Evolutionary conservation across 2,888 invertebrate genomes (phyloP).

Genomic region (Nymphalis polychloros): DNA sequence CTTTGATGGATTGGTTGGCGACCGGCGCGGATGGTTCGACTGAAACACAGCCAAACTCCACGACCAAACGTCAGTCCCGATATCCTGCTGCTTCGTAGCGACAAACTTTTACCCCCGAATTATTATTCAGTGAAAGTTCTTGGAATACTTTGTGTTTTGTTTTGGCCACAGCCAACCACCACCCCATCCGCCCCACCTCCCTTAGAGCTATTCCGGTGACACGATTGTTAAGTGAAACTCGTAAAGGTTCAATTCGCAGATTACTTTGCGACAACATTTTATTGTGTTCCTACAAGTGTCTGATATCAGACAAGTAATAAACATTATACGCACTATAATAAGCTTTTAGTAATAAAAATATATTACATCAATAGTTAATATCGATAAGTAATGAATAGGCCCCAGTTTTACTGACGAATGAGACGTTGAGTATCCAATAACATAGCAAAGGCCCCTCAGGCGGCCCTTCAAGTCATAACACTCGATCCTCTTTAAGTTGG

Average conservation of each 20-base stretch:
- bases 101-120: constrained; percentile 72
- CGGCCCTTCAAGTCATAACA: constrained; percentile 44
- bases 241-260: constrained; percentile 43
- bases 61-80: constrained; percentile 71
- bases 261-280: constrained; percentile 37
- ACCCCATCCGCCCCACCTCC: constrained; percentile 47
- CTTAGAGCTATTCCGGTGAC: constrained; percentile 58
- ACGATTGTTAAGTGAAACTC: constrained; percentile 52
- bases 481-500: constrained; percentile 55
- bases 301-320: constrained; percentile 17
- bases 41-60: constrained; percentile 71
- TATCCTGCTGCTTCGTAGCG: constrained; percentile 66
- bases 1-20: constrained; percentile 82
- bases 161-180: constrained; percentile 54
- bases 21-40: constrained; percentile 76
- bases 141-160: constrained; percentile 73
- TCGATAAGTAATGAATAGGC: constrained; percentile 54
- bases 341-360: not conserved
- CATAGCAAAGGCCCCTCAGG: constrained; percentile 45
- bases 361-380: constrained; percentile 6
- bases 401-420: constrained; percentile 60
- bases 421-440: constrained; percentile 66
- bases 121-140: constrained; percentile 76
- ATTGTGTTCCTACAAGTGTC: constrained; percentile 18
- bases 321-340: constrained; percentile 6